Conservation (phyloP, 2,797 vertebrate species). For the Eupleurogrammus muticus region DNA sequence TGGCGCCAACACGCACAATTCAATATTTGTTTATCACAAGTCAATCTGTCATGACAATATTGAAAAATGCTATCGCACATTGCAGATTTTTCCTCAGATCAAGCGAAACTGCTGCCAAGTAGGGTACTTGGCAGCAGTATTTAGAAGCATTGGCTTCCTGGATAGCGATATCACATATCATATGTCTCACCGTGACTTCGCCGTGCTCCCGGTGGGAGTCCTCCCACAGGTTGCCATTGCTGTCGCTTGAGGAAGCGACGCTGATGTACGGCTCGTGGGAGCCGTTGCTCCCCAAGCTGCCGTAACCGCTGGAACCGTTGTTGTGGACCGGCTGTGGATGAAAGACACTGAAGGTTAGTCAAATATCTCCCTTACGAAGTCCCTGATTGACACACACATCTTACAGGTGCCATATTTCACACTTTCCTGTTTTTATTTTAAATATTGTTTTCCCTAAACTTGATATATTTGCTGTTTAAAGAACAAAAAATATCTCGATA, state of each 20-base stretch:
- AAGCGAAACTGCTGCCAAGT: too few species aligned
- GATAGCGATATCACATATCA: background rate
- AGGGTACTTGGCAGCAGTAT: background rate
- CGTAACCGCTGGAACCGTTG: constrained; percentile 90
- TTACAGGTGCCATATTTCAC: too few species aligned
- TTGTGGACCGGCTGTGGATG: constrained; percentile 86
- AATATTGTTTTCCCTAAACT: too few species aligned
- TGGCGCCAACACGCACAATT: too few species aligned
- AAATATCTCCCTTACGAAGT: constrained; percentile 1
- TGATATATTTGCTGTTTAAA: too few species aligned
- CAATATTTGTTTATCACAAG: too few species aligned
- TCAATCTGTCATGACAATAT: too few species aligned
- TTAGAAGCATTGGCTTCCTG: background rate
- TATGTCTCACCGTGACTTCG: constrained; percentile 74
- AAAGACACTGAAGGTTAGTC: constrained; percentile 5
- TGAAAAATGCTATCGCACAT: too few species aligned
- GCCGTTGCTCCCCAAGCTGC: constrained; percentile 91
- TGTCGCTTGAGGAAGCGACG: constrained; percentile 89
- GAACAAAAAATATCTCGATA: too few species aligned
- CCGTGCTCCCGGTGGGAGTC: constrained; percentile 80
- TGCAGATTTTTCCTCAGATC: too few species aligned
- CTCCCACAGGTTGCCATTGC: constrained; percentile 87
- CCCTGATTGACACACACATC: background rate
- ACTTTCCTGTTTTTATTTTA: too few species aligned
- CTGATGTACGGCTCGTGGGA: constrained; percentile 91